Conservation (phyloP, 2,113 vertebrate genomes). For the Semnornis frantzii region DNA sequence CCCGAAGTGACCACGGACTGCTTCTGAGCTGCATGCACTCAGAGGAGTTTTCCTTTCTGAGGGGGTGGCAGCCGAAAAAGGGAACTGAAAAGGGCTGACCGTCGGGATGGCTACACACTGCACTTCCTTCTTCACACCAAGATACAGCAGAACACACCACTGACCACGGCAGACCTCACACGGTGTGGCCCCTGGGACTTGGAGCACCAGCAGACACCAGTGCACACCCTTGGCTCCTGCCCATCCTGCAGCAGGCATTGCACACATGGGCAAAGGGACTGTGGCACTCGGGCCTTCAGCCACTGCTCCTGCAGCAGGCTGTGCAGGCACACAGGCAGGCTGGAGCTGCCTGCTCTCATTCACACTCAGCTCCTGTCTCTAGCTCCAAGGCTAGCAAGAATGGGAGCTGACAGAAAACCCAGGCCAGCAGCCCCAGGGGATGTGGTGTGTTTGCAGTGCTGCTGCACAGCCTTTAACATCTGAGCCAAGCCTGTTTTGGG, state of each 20-base stretch:
- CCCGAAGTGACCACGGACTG: slow-evolving; percentile 3
- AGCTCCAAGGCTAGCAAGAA: neutral
- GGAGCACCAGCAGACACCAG: neutral
- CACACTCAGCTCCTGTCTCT: fast-evolving
- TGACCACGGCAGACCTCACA: neutral
- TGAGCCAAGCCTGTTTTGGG: neutral
- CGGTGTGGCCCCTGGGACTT: fast-evolving
- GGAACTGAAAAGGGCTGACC: slow-evolving; percentile 77
- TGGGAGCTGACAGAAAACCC: neutral
- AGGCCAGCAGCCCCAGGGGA: neutral
- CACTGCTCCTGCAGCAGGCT: neutral
- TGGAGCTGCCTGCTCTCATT: neutral
- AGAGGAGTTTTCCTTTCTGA: neutral
- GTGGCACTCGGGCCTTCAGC: neutral
- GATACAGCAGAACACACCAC: slow-evolving; percentile 40
- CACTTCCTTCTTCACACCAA: slow-evolving; percentile 63
- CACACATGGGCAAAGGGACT: neutral
- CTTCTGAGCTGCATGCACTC: neutral
- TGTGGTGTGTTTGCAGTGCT: neutral
- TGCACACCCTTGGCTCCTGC: neutral
- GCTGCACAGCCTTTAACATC: neutral
- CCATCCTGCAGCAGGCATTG: neutral
- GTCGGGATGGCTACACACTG: neutral
- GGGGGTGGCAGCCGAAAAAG: neutral
- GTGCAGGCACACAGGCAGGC: neutral